A percentile compares a stretch with the other conserved stretches of the same genome.
Evolutionary conservation across 2,888 invertebrate species (phyloP).

Genomic region (Drosophila colorata): DNA sequence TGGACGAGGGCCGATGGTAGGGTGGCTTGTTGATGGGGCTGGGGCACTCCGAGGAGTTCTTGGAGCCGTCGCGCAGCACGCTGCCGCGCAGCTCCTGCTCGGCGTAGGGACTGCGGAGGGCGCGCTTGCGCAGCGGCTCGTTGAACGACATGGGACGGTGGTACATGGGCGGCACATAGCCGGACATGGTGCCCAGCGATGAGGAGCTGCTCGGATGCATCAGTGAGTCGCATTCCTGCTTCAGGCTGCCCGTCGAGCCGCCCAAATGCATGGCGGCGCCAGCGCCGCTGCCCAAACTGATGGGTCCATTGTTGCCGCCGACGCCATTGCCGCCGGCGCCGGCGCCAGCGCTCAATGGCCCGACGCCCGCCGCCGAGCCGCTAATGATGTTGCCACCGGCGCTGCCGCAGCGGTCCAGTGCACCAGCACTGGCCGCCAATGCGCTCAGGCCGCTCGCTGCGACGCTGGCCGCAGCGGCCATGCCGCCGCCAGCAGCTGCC

Average conservation of each 20-base stretch:
- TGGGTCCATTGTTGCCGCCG: constrained; percentile 83
- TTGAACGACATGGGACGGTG: constrained; percentile 84
- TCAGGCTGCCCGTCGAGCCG: constrained; percentile 81
- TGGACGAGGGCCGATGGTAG: constrained; percentile 85
- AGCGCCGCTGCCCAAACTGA: constrained; percentile 79
- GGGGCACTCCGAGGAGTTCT: constrained; percentile 85
- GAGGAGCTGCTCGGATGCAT: constrained; percentile 84
- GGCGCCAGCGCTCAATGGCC: constrained; percentile 47
- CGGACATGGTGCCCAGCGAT: constrained; percentile 83
- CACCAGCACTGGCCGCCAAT: constrained; percentile 66
- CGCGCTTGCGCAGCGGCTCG: constrained; percentile 87
- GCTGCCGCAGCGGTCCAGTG: constrained; percentile 72
- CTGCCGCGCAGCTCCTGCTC: constrained; percentile 87
- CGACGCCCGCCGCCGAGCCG: constrained; percentile 58
- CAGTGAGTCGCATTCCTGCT: constrained; percentile 85
- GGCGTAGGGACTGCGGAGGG: constrained; percentile 86
- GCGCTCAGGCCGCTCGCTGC: constrained; percentile 71
- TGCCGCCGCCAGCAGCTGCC: constrained; percentile 74
- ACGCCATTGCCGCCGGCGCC: constrained; percentile 43
- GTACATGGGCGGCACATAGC: constrained; percentile 85
- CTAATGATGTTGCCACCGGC: constrained; percentile 69
- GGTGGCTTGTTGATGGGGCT: constrained; percentile 85
- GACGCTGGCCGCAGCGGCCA: constrained; percentile 68
- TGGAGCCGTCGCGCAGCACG: constrained; percentile 88
- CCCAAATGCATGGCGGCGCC: constrained; percentile 76